These are phyloP conservation scores for Hydractinia symbiolongicarpus DNA, from an alignment of 30 jellyfish, hydroid and myxozoan genomes.

Conservation along the genomic window DNA sequence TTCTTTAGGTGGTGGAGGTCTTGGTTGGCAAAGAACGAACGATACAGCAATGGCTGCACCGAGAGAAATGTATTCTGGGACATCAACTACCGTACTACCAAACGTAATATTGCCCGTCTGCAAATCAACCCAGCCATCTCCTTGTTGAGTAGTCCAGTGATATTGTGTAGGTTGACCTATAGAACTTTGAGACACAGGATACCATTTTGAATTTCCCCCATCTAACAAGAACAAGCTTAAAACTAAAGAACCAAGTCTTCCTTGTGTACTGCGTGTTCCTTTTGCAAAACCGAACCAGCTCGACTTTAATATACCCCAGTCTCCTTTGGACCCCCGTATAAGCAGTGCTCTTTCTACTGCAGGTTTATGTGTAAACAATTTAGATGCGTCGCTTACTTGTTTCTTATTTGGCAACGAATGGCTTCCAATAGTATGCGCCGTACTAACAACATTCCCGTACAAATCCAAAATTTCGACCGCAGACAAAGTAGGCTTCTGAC, in stretches of 20 bases:
- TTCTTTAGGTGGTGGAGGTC: constrained; percentile 43
- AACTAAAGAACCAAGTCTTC: constrained; percentile 28
- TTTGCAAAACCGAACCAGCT: constrained; percentile 44
- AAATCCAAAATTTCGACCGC: constrained; percentile 48
- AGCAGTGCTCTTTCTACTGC: constrained; percentile 44
- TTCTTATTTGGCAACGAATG: constrained; percentile 28
- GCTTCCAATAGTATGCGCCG: constrained; percentile 50
- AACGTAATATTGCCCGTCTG: constrained; percentile 20
- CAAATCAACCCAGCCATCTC: constrained; percentile 31
- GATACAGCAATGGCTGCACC: constrained; percentile 41
- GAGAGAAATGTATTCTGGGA: constrained; percentile 34
- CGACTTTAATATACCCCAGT: constrained; percentile 39
- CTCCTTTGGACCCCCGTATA: constrained; percentile 35
- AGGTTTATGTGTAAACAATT: constrained; percentile 22
- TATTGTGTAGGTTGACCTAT: not conserved
- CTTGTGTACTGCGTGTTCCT: constrained; percentile 23
- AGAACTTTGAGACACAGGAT: not conserved
- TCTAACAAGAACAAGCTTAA: constrained; percentile 9
- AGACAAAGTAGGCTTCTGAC: constrained; percentile 39
- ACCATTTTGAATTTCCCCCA: constrained; percentile 2
- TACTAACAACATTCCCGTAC: constrained; percentile 38
- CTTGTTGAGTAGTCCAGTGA: constrained; percentile 20
- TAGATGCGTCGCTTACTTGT: constrained; percentile 16
- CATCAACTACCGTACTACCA: constrained; percentile 22
- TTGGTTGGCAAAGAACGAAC: constrained; percentile 50